These are phyloP conservation scores for Acrobasis suavella DNA, from an alignment of 2,888 invertebrate genomes.

Conservation along the genomic window DNA sequence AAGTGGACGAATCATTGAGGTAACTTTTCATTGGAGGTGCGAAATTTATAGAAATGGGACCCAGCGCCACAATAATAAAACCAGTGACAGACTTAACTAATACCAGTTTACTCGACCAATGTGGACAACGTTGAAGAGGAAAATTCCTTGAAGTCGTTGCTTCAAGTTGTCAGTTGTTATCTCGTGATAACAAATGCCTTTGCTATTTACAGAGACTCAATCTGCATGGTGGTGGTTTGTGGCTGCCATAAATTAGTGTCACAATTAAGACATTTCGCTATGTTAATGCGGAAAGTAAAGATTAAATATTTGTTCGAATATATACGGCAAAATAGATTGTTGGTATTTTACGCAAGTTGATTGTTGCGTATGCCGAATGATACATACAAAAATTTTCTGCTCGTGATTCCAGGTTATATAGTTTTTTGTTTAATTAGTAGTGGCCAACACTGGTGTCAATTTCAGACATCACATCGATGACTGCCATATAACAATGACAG, in stretches of 20 bases:
- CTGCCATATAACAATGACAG: too few relatives aligned
- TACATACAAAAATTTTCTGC: not conserved
- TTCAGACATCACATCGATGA: too few relatives aligned
- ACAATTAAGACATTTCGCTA: conserved; percentile 29
- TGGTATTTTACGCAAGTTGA: not conserved
- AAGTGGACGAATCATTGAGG: too few relatives aligned
- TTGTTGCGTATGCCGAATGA: not conserved
- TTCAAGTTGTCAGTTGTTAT: conserved; percentile 26
- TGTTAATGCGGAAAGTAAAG: conserved; percentile 23
- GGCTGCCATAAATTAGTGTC: conserved; percentile 35
- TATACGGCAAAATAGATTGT: conserved; percentile 6
- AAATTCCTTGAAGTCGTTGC: conserved; percentile 52
- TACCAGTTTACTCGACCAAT: not conserved
- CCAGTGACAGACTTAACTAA: too few relatives aligned
- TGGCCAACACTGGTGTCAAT: too few relatives aligned
- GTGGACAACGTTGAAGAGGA: conserved; percentile 43
- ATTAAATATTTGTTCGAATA: conserved; percentile 2
- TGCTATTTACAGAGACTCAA: conserved; percentile 30
- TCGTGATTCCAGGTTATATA: not conserved
- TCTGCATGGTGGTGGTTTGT: conserved; percentile 26
- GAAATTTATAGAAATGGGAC: too few relatives aligned
- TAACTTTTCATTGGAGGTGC: too few relatives aligned
- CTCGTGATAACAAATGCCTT: conserved; percentile 31
- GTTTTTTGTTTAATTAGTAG: not conserved
- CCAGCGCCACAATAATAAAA: too few relatives aligned